These are phyloP conservation scores for Etheostoma spectabile DNA, from an alignment of 2,113 vertebrate genomes.

Conservation along the genomic window DNA sequence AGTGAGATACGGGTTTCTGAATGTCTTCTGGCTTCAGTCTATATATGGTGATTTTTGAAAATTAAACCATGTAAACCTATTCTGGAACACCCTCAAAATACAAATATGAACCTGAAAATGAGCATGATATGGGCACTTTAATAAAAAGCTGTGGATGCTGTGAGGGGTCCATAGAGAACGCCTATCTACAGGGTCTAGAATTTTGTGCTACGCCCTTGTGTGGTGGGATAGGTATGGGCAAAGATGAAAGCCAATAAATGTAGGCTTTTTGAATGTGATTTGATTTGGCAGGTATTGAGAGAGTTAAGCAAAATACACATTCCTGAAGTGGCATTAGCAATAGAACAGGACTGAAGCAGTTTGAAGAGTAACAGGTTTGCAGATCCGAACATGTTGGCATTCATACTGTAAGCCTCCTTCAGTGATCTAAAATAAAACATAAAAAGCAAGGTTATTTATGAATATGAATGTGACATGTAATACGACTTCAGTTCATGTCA, in stretches of 20 bases:
- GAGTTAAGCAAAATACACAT: conserved; percentile 55
- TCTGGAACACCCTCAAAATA: no score
- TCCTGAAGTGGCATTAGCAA: conserved; percentile 50
- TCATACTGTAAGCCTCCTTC: neutral
- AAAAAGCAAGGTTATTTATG: neutral
- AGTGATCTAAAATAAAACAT: neutral
- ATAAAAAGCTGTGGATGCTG: no score
- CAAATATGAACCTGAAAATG: no score
- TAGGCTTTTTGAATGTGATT: conserved; percentile 53
- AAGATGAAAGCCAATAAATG: conserved; percentile 48
- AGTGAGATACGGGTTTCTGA: no score
- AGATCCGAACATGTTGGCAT: conserved; percentile 58
- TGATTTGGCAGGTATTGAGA: conserved; percentile 54
- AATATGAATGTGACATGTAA: neutral
- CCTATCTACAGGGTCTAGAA: no score
- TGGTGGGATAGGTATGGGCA: conserved; percentile 23
- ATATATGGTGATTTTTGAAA: no score
- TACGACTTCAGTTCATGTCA: neutral
- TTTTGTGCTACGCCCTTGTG: neutral
- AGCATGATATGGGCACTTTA: no score
- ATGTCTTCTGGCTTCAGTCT: no score
- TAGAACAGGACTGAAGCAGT: conserved; percentile 29
- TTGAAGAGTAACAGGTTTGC: conserved; percentile 42
- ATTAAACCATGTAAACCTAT: no score
- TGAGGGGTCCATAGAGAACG: no score